phyloP scores from a whole-genome alignment of 1,140 invertebrate genomes.

The Caenorhabditis tropicalis region DNA sequence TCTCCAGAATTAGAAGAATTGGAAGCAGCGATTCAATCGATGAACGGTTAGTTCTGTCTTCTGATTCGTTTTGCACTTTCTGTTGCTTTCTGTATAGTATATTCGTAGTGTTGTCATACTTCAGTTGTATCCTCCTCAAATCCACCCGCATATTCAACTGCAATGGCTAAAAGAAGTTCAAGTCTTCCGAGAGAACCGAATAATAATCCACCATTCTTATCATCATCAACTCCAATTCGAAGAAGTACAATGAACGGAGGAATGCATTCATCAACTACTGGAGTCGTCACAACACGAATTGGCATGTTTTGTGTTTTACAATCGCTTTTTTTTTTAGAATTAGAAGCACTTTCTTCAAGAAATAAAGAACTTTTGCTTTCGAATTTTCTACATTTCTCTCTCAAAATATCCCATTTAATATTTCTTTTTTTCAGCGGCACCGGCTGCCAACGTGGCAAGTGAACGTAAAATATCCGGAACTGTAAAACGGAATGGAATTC shows the following conservation, averaged over 20 bases:
- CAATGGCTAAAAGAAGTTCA: slow-evolving; percentile 34
- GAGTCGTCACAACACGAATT: slow-evolving; percentile 3
- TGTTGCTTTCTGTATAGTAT: background rate
- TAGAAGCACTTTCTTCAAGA: too few relatives aligned
- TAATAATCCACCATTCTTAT: background rate
- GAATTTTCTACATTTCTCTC: too few relatives aligned
- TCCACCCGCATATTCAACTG: slow-evolving; percentile 5
- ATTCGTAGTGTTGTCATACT: slow-evolving; percentile 13
- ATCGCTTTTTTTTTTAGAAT: background rate
- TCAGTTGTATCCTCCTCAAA: background rate
- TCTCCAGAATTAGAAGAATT: background rate
- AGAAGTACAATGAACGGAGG: slow-evolving; percentile 36
- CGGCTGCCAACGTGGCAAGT: background rate
- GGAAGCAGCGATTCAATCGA: slow-evolving; percentile 1
- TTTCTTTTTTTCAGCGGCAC: slow-evolving; percentile 2
- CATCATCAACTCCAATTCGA: background rate
- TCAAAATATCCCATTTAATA: too few relatives aligned
- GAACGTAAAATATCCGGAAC: slow-evolving; percentile 23
- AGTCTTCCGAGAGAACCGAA: slow-evolving; percentile 18
- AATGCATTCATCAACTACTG: slow-evolving; percentile 14
- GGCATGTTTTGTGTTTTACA: background rate
- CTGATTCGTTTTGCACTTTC: background rate
- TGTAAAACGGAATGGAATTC: slow-evolving; percentile 13
- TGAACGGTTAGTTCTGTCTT: background rate
- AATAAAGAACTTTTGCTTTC: too few relatives aligned